Conservation (phyloP, 2,888 invertebrate genomes). For the Melinaea menophilus region DNA sequence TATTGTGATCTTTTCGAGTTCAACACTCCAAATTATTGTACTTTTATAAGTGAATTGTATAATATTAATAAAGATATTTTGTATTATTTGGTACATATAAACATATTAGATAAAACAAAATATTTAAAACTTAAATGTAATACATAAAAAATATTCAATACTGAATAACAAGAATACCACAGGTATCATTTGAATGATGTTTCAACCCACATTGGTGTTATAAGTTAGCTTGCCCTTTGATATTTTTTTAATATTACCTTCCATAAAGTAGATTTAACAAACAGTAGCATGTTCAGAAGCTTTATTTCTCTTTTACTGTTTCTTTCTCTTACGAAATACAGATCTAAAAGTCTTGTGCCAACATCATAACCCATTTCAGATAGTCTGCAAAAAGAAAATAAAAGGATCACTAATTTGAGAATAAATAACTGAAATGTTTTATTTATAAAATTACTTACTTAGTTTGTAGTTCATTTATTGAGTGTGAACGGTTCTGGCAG, state of each 20-base stretch:
- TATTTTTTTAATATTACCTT: slow-evolving; percentile 79
- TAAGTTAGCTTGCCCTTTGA: background rate
- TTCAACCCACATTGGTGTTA: too few relatives aligned
- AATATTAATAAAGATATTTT: background rate
- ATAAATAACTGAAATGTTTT: background rate
- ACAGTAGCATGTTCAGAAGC: slow-evolving; percentile 94
- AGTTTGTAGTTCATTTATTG: slow-evolving; percentile 95
- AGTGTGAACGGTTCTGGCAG: slow-evolving; percentile 96
- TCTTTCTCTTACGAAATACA: slow-evolving; percentile 95
- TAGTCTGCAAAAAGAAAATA: slow-evolving; percentile 78
- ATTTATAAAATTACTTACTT: slow-evolving; percentile 80
- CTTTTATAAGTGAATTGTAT: background rate
- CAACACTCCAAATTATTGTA: too few relatives aligned
- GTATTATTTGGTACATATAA: background rate
- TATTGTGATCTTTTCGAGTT: background rate
- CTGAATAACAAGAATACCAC: too few relatives aligned
- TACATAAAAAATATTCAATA: background rate
- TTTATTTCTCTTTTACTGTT: slow-evolving; percentile 97
- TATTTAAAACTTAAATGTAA: background rate
- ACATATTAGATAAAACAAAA: background rate
- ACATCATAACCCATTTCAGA: slow-evolving; percentile 97
- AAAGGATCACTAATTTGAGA: background rate
- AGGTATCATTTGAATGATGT: too few relatives aligned
- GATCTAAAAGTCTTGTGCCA: slow-evolving; percentile 93
- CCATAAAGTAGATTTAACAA: slow-evolving; percentile 98